Conservation (phyloP, 2,113 vertebrate species). For the Atlantisia rogersi region DNA sequence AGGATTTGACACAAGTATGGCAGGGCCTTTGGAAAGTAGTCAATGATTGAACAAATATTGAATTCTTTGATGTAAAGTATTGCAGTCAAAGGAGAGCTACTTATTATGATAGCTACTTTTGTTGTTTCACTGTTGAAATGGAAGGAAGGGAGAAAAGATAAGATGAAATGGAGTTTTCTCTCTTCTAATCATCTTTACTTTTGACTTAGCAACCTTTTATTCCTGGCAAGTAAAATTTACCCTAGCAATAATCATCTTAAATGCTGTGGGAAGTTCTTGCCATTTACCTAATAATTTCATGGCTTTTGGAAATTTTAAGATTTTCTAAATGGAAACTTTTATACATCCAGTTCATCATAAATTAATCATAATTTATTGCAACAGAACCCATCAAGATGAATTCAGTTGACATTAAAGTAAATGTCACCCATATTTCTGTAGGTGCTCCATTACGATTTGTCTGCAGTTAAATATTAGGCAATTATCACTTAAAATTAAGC, state of each 20-base stretch:
- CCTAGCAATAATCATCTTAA: not conserved
- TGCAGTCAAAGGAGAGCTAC: not conserved
- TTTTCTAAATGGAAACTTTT: not conserved
- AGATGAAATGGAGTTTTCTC: not conserved
- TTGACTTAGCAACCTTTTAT: not conserved
- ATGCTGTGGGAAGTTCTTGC: not conserved
- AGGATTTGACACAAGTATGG: not conserved
- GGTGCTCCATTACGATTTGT: not conserved
- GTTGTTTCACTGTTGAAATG: not conserved
- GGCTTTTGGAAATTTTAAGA: not conserved
- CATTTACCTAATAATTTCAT: not conserved
- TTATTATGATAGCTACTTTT: not conserved
- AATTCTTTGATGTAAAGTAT: not conserved
- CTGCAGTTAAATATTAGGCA: not conserved
- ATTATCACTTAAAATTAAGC: not conserved
- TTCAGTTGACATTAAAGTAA: slow-evolving; percentile 8
- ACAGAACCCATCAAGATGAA: not conserved
- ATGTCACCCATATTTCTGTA: not conserved
- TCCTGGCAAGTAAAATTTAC: not conserved
- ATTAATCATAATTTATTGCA: not conserved
- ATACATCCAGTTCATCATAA: not conserved
- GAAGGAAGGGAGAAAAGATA: not conserved
- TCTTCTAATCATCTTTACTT: not conserved
- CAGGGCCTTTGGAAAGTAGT: not conserved
- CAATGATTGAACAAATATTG: not conserved